Base-by-base conservation (phyloP, 1,140 invertebrate genomes). In the Drosophila leontia region DNA sequence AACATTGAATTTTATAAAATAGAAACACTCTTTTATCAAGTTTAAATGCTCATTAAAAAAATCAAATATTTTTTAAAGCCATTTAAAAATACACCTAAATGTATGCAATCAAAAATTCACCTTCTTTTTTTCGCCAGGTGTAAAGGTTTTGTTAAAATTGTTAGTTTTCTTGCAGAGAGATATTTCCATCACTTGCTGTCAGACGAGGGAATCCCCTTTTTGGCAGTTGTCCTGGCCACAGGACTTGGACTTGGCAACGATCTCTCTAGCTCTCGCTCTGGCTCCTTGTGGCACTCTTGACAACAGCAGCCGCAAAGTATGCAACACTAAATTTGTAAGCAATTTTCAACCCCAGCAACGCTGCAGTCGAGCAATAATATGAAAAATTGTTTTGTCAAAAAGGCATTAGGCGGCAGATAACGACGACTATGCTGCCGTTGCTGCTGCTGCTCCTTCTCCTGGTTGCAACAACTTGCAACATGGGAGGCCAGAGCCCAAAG, bases 331-430 rank as follows among this genome's bases (percentile, higher is more conserved):
- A 87, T 87, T 87, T 87, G 84, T 87, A 78, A 78, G 80, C 84
- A 87, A 88, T 88, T 88, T 87, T 87, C 76, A 71, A 59, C 42
- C 58, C 42, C 59, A 64, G 50, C 70, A 57, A n/a, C 72, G 59
- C 37, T 61, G 47, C 75, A 76, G 63, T 70, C 75, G 63, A 61
- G 75, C 72, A 88, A 80, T 88, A 87, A 88, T 84, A 87, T 88
- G 84, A 87, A 78, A 87, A 88, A 88, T 88, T 83, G 80, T 88
- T 83, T 83, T 87, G 83, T 87, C 80, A 76, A 80, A 80, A 83
- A 87, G 76, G 62, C 83, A 86, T 80, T 86, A 85, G 84, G 53
- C 80, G 78, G 53, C 32, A 88, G 84, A 88, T 84, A 87, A 84
- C 77, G 55, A 84, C 79, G 53, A 70, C 56, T 56, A 47, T 45